Evolutionary conservation across 2,797 vertebrate genomes (phyloP).

Genomic region (Tokudaia tokunoshimensis): DNA sequence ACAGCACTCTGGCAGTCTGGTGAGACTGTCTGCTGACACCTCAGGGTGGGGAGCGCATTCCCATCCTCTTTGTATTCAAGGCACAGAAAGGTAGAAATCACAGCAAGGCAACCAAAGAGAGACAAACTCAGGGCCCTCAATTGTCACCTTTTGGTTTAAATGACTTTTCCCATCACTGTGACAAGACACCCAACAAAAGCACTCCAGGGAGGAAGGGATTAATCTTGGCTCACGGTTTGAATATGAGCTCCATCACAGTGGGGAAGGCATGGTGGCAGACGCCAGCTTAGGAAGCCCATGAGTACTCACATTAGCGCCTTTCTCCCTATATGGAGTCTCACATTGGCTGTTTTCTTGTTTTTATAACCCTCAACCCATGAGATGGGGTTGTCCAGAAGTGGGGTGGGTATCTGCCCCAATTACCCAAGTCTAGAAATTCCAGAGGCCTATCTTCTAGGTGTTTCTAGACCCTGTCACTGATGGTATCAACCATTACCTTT

Average conservation of each 20-base stretch:
- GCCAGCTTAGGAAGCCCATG: not conserved
- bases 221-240: not conserved
- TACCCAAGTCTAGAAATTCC: not conserved
- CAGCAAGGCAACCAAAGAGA: not conserved
- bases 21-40: not conserved
- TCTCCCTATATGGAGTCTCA: not conserved
- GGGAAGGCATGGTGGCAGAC: not conserved
- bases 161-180: not conserved
- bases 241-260: too few relatives aligned
- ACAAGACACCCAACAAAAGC: not conserved
- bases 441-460: not conserved
- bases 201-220: not conserved
- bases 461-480: not conserved
- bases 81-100: not conserved
- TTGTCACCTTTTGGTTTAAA: not conserved
- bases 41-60: not conserved
- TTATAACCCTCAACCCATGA: not conserved
- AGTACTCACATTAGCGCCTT: fast-evolving
- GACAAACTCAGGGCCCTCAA: not conserved
- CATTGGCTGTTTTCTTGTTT: not conserved
- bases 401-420: not conserved
- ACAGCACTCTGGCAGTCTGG: fast-evolving
- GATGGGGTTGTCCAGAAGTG: not conserved
- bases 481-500: not conserved
- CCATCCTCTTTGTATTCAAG: not conserved